Conservation (phyloP, 2,113 vertebrate species). For the Salminus brasiliensis region DNA sequence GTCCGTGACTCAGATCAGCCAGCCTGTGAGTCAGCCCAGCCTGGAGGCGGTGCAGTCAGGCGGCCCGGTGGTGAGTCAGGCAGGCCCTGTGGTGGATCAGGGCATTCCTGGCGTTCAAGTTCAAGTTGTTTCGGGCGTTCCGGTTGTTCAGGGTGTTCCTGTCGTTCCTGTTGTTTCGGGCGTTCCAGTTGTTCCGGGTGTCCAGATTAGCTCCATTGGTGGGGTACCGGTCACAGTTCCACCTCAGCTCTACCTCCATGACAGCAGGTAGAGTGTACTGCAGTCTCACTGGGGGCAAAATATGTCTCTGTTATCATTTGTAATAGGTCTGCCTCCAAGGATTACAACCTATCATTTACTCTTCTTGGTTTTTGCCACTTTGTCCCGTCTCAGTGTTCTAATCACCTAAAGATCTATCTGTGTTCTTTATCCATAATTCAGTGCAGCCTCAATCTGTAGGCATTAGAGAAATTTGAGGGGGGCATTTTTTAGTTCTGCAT, state of each 20-base stretch:
- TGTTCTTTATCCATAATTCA: no score
- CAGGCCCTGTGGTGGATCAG: conserved; percentile 59
- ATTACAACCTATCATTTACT: no score
- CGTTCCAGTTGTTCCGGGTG: conserved; percentile 21
- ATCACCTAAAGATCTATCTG: no score
- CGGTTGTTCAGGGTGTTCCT: conserved; percentile 57
- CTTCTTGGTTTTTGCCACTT: no score
- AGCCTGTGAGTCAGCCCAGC: conserved; percentile 49
- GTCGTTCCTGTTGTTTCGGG: conserved; percentile 56
- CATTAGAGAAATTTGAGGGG: neutral
- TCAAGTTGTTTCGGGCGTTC: neutral
- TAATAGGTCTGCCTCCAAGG: no score
- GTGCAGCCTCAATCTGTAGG: neutral
- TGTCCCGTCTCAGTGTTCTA: no score
- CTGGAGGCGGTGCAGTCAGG: conserved; percentile 59
- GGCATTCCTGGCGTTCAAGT: conserved; percentile 10
- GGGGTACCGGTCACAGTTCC: conserved; percentile 77
- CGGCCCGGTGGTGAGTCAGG: conserved; percentile 64
- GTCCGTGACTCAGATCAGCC: conserved; percentile 61
- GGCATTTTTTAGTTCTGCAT: no score
- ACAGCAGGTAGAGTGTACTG: conserved; percentile 85
- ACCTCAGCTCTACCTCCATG: conserved; percentile 92
- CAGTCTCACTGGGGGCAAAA: neutral
- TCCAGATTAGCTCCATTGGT: conserved; percentile 62
- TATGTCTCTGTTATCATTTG: no score